Percentiles rank a stretch among this genome's conserved stretches.
phyloP scores from a whole-genome alignment of 2,888 invertebrate species.

The Aelia acuminata region DNA sequence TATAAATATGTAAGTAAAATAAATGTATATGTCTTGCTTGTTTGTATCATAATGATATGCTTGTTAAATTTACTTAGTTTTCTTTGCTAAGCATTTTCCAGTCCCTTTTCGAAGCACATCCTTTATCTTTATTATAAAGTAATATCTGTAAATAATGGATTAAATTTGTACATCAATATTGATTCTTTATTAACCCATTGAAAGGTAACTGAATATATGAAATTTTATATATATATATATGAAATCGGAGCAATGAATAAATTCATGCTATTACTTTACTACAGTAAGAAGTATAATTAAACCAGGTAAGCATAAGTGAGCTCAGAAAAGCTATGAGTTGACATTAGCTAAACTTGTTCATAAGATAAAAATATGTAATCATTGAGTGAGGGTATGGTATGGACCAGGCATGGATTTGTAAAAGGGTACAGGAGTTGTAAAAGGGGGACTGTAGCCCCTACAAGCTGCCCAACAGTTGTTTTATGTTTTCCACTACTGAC shows the following conservation, averaged over 20 bases:
- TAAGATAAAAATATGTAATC: too few species aligned
- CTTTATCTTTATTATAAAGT: slow-evolving; percentile 62
- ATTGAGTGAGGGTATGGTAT: not conserved
- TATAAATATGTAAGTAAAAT: slow-evolving; percentile 60
- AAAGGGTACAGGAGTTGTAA: too few species aligned
- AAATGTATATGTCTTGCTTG: slow-evolving; percentile 57
- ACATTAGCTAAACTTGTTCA: not conserved
- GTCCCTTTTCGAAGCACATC: slow-evolving; percentile 62
- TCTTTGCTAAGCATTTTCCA: slow-evolving; percentile 58
- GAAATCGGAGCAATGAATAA: not conserved
- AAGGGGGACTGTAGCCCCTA: too few species aligned
- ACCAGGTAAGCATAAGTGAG: not conserved
- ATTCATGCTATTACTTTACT: not conserved
- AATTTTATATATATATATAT: not conserved
- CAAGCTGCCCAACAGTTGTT: too few species aligned
- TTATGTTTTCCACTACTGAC: too few species aligned
- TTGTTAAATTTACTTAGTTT: slow-evolving; percentile 58
- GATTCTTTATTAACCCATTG: slow-evolving; percentile 40
- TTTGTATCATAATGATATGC: slow-evolving; percentile 59
- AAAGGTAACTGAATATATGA: not conserved
- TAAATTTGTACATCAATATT: slow-evolving; percentile 65
- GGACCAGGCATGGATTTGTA: too few species aligned
- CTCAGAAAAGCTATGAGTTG: not conserved
- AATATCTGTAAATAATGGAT: slow-evolving; percentile 66
- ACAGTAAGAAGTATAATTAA: not conserved